phyloP scores from a whole-genome alignment of 2,888 invertebrate species.

The Drosophila sordidapex region DNA sequence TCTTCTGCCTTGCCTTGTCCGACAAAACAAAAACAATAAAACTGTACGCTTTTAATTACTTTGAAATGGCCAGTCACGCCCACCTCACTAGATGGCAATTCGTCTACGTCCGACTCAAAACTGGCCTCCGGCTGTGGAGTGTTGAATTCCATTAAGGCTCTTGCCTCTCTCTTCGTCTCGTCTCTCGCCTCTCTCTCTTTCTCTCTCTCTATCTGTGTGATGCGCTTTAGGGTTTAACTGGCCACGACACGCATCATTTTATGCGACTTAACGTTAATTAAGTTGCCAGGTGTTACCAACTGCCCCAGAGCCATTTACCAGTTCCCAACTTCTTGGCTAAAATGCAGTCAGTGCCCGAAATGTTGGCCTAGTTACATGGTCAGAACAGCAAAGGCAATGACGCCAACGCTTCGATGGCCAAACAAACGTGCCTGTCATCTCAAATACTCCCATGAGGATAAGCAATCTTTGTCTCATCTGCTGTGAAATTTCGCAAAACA shows the following conservation, averaged over 20 bases:
- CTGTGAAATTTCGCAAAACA: constrained; percentile 67
- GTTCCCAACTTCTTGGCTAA: constrained; percentile 24
- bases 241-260: constrained; percentile 69
- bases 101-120: constrained; percentile 69
- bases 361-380: constrained; percentile 52
- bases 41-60: constrained; percentile 65
- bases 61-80: constrained; percentile 61
- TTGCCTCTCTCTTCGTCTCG: constrained; percentile 8
- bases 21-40: constrained; percentile 36
- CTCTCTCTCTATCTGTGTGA: constrained; percentile 1
- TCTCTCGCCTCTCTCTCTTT: background rate
- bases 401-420: constrained; percentile 31
- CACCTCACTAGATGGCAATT: constrained; percentile 57
- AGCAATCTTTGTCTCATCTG: constrained; percentile 53
- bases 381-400: constrained; percentile 39
- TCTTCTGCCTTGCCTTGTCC: constrained; percentile 9
- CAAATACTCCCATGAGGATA: constrained; percentile 48
- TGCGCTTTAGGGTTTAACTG: constrained; percentile 60
- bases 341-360: constrained; percentile 23
- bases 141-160: constrained; percentile 43
- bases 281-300: constrained; percentile 63
- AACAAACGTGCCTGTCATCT: constrained; percentile 63
- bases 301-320: constrained; percentile 1
- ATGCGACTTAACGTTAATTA: constrained; percentile 69
- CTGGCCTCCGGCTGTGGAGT: constrained; percentile 32